These are phyloP conservation scores for Diuraphis noxia DNA, from an alignment of 1,140 invertebrate genomes.

Conservation along the genomic window DNA sequence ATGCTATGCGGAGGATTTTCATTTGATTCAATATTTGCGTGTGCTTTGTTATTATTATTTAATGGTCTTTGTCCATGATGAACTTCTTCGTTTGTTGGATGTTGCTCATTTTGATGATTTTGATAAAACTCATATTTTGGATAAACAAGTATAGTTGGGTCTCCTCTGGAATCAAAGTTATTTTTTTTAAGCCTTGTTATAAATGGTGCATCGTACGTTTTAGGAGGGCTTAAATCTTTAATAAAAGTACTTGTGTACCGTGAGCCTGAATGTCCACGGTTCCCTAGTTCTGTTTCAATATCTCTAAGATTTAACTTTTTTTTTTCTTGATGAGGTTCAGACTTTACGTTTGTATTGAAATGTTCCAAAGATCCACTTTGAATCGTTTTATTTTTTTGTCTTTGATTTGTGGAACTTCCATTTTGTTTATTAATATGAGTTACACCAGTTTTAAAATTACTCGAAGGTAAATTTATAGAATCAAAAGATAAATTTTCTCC, in stretches of 20 bases:
- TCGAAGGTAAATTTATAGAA: not conserved
- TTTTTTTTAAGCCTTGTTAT: constrained; percentile 30
- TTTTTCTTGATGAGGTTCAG: not conserved
- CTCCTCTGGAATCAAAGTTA: not conserved
- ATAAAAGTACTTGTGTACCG: not conserved
- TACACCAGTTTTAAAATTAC: not conserved
- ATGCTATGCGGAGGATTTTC: not conserved
- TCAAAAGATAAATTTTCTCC: not conserved
- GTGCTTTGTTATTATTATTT: not conserved
- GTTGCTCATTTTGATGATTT: not conserved
- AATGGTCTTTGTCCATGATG: not conserved
- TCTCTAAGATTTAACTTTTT: constrained; percentile 13
- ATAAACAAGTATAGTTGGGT: constrained; percentile 13
- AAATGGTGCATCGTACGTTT: constrained; percentile 35
- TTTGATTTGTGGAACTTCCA: not conserved
- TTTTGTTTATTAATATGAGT: not conserved
- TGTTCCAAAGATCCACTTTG: not conserved
- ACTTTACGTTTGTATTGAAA: not conserved
- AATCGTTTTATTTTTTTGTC: not conserved
- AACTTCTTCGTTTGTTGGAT: not conserved
- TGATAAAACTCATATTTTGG: constrained; percentile 27
- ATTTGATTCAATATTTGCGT: not conserved
- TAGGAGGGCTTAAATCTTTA: not conserved
- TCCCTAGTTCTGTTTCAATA: not conserved
- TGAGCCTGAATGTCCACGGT: not conserved